Percentiles rank a stretch among this genome's conserved stretches.
Conservation (phyloP, 2,797 vertebrate species). For the Sebastes hopkinsi region DNA sequence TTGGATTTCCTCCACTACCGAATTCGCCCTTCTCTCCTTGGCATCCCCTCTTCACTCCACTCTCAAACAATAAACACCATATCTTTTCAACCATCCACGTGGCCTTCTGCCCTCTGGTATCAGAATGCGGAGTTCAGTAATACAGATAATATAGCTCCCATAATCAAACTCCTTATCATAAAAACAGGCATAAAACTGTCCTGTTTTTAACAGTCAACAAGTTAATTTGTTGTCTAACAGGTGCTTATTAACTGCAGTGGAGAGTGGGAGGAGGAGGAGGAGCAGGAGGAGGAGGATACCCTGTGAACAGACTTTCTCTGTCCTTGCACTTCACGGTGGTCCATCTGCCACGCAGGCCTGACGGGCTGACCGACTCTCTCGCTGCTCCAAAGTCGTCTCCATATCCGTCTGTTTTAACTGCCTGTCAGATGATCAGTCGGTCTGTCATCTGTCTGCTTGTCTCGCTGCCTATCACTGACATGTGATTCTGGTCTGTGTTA, state of each 20-base stretch:
- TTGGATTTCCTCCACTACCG: neutral
- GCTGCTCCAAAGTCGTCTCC: slow-evolving; percentile 19
- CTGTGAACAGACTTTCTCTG: slow-evolving; percentile 52
- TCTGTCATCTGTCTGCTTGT: slow-evolving; percentile 31
- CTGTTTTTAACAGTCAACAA: slow-evolving; percentile 58
- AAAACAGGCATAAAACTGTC: slow-evolving; percentile 76
- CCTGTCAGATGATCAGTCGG: slow-evolving; percentile 24
- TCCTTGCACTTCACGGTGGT: slow-evolving; percentile 66
- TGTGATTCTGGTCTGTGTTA: slow-evolving; percentile 20
- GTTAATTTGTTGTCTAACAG: slow-evolving; percentile 82
- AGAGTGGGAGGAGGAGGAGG: slow-evolving; percentile 8
- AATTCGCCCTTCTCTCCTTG: neutral
- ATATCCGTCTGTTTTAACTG: slow-evolving; percentile 35
- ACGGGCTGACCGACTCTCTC: slow-evolving; percentile 26
- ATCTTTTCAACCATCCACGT: neutral
- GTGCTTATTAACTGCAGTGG: slow-evolving; percentile 58
- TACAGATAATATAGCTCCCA: slow-evolving; percentile 49
- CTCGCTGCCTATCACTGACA: neutral
- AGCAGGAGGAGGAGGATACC: slow-evolving; percentile 6
- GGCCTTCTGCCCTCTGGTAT: slow-evolving; percentile 21
- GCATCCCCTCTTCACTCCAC: slow-evolving; percentile 6
- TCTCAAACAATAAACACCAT: slow-evolving; percentile 55
- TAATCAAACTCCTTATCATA: slow-evolving; percentile 60
- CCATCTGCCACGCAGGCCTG: slow-evolving; percentile 52
- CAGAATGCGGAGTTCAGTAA: slow-evolving; percentile 27